A percentile compares a stretch with the other conserved stretches of the same genome.
Evolutionary conservation across 2,113 vertebrate genomes (phyloP).

Genomic region (Stegostoma tigrinum): DNA sequence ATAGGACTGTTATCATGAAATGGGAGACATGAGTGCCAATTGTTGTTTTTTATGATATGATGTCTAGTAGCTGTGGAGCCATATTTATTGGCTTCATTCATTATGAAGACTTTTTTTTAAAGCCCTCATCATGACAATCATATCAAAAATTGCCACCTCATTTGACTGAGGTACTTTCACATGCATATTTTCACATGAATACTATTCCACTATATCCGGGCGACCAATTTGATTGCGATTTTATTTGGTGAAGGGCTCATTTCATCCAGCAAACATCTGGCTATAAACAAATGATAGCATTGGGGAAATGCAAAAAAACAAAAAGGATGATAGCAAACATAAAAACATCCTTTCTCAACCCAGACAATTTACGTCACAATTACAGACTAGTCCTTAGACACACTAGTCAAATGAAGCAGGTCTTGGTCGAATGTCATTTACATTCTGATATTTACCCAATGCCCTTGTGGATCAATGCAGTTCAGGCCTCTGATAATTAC

Average conservation of each 20-base stretch:
- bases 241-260: neutral
- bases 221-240: too few relatives aligned
- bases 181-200: neutral
- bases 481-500: neutral
- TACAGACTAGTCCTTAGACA: neutral
- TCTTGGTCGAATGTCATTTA: neutral
- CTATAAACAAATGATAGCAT: neutral
- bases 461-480: neutral
- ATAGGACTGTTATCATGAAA: neutral
- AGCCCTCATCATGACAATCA: neutral
- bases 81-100: neutral
- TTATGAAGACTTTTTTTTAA: neutral
- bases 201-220: neutral
- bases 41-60: neutral
- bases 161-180: neutral
- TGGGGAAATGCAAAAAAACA: neutral
- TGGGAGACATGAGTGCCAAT: neutral
- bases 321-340: neutral
- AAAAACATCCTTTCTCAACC: neutral
- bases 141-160: neutral
- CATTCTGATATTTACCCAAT: neutral
- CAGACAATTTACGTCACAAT: neutral
- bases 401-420: neutral
- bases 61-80: too few relatives aligned
- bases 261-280: neutral